Percentiles rank a stretch among this genome's conserved stretches.
These are phyloP conservation scores for Drosophila orosa DNA, from an alignment of 1,140 invertebrate species.

Conservation along the genomic window DNA sequence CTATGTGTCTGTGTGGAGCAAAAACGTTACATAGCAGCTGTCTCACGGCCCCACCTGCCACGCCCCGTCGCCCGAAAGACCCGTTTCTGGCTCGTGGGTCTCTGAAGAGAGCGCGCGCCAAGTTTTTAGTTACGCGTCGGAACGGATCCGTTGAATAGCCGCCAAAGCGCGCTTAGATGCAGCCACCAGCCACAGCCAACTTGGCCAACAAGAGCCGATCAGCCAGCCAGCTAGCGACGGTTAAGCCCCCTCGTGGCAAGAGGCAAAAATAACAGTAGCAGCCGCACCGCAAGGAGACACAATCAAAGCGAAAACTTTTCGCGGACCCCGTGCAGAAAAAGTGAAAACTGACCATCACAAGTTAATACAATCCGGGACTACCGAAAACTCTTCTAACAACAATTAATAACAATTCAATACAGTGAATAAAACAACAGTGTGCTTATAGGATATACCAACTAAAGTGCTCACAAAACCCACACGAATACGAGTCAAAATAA, in stretches of 20 bases:
- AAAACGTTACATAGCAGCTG: conserved; percentile 58
- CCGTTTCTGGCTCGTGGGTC: conserved; percentile 71
- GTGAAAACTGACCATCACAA: conserved; percentile 13
- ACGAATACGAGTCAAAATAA: conserved; percentile 36
- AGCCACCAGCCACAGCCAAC: conserved; percentile 56
- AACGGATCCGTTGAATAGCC: conserved; percentile 78
- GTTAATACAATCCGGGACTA: not conserved
- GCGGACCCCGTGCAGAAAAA: conserved; percentile 6
- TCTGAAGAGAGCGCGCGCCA: conserved; percentile 72
- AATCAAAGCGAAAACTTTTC: conserved; percentile 23
- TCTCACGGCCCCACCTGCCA: conserved; percentile 40
- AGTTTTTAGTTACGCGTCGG: conserved; percentile 82
- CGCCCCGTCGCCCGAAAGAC: conserved; percentile 53
- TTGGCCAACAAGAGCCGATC: conserved; percentile 46
- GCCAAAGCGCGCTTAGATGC: conserved; percentile 74
- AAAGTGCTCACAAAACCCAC: conserved; percentile 51
- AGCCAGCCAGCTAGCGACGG: conserved; percentile 50
- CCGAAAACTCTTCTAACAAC: not conserved
- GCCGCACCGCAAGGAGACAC: conserved; percentile 17
- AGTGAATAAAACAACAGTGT: conserved; percentile 23
- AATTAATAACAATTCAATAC: not conserved
- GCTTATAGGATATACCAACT: conserved; percentile 12
- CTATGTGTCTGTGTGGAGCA: conserved; percentile 25
- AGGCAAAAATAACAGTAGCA: conserved; percentile 24
- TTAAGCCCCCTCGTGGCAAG: conserved; percentile 30